Base-by-base conservation (phyloP, 2,888 invertebrate species). In the Caenorhabditis afra region DNA sequence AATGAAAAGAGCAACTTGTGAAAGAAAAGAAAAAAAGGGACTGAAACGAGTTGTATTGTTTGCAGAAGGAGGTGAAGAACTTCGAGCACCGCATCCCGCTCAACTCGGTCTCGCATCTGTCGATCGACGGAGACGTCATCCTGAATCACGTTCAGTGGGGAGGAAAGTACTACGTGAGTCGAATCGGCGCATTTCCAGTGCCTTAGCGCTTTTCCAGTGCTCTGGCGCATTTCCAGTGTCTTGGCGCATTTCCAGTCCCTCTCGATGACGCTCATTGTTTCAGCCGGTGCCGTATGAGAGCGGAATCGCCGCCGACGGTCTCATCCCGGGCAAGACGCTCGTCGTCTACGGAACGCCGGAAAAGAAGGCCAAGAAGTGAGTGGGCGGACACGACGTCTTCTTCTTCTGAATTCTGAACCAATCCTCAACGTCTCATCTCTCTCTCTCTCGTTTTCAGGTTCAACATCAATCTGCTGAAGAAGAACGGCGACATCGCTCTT, bases 361-460 rank as follows among this genome's bases (percentile, higher is more conserved):
- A 59, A 87, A 87, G 79, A 87, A 87, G 82, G 87, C 83, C 49
- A 89, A 90, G 79, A 85, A 88, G 79, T 90, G 39, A 53, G 71
- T 35, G 11, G 14, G 29, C 3, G 29, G 7, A 29, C 29, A 5
- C 29, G n/a, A n/a, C n/a, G n/a, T n/a, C n/a, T n/a, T n/a, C n/a
- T n/a, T 29, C 29, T 29, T 7, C 4, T 5, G 29, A 29, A 29
- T 29, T n/a, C n/a, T n/a, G n/a, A n/a, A n/a, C n/a, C n/a, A n/a
- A n/a, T n/a, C n/a, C 29, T 29, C 29, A 29, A 29, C 29, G 29
- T 5, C 29, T 29, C 22, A 12, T 47, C 29, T 11, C 10, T 23
- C 23, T 7, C n/a, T 4, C 4, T 12, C 41, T 59, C 12, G 58
- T 61, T 68, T 78, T 81, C 70, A 70, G 82, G 53, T 85, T 84